Evolutionary conservation across 2,797 vertebrate species (phyloP).

Genomic region (Cottoperca gobio): DNA sequence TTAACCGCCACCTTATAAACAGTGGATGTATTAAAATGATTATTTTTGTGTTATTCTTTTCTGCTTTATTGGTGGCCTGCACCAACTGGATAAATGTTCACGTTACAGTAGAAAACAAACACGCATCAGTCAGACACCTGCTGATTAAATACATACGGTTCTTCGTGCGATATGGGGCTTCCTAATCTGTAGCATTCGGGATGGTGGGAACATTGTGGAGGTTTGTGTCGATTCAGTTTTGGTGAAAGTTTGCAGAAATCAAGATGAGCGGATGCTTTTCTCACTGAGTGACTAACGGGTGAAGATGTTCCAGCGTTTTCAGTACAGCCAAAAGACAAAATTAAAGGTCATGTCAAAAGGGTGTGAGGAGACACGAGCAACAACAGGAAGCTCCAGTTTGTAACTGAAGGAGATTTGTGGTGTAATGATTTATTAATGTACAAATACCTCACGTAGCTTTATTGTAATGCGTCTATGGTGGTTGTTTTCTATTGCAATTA

Average conservation of each 20-base stretch:
- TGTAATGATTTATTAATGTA: neutral
- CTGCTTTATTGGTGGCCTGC: neutral
- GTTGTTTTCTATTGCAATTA: neutral
- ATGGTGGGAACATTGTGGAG: neutral
- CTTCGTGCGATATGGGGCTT: too few species aligned
- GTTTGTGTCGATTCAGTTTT: neutral
- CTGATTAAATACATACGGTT: neutral
- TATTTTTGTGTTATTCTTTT: slow-evolving; percentile 38
- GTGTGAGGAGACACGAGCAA: neutral
- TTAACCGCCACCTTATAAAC: slow-evolving; percentile 59
- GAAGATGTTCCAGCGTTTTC: neutral
- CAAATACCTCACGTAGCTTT: neutral
- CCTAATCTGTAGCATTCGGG: neutral
- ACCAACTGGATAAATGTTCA: neutral
- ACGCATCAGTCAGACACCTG: neutral
- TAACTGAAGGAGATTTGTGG: neutral
- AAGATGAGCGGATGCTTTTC: neutral
- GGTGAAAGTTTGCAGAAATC: neutral
- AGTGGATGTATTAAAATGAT: slow-evolving; percentile 34
- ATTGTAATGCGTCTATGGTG: neutral
- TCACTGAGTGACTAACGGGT: neutral
- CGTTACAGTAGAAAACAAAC: slow-evolving; percentile 8
- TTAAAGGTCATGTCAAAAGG: too few species aligned
- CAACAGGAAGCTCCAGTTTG: neutral
- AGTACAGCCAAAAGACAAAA: neutral